phyloP scores from a whole-genome alignment of 2,113 vertebrate species.

The Rhynchomys soricoides region DNA sequence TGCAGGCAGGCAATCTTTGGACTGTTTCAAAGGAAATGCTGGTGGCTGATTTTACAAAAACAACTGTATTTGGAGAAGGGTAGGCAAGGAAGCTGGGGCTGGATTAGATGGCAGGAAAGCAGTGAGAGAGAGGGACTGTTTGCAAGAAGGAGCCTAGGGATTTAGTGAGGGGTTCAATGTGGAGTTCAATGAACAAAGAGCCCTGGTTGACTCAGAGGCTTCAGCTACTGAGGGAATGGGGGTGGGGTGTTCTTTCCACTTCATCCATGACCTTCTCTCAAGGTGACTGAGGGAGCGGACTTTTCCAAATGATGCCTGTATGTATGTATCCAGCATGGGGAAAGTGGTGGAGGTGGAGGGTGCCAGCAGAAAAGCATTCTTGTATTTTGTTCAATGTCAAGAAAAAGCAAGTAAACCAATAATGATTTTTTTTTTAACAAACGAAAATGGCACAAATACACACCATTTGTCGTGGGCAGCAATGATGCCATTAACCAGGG shows the following conservation, averaged over 20 bases:
- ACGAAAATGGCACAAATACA: neutral
- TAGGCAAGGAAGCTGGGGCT: neutral
- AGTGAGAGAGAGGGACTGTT: neutral
- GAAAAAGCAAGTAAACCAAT: neutral
- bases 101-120: neutral
- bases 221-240: neutral
- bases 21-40: neutral
- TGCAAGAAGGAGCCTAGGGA: neutral
- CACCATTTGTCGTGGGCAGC: neutral
- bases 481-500: neutral
- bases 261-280: neutral
- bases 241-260: neutral
- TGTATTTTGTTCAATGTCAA: neutral
- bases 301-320: neutral
- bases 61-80: neutral
- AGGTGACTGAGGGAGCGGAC: neutral
- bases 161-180: neutral
- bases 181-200: neutral
- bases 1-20: too few species aligned
- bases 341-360: too few species aligned
- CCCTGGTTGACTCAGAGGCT: neutral
- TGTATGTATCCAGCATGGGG: neutral
- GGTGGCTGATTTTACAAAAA: neutral
- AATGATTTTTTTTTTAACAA: neutral
- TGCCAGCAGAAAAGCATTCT: neutral